Evolutionary conservation across 2,113 vertebrate species (phyloP), one percentile per base, ranked within the genome.

Genomic region (Pao palembangensis): DNA sequence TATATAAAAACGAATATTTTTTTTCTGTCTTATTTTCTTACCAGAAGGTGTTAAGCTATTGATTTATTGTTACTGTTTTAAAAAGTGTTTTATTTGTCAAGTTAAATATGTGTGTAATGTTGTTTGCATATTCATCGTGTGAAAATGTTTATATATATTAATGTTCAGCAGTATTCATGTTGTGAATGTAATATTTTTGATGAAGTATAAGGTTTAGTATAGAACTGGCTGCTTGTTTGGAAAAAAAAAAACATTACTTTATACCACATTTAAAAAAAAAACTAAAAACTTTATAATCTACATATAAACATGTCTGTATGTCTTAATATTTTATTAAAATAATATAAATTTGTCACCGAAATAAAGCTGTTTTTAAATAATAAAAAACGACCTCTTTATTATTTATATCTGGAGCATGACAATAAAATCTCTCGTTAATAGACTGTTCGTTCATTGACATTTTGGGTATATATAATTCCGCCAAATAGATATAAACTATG

Each of bases 171-270:
- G 10, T 15, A 21, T 51, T 42, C 5, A 12, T 55, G 18, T 52
- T 5, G 5, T 4, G 1, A n/a, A 48, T 4, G 15, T 47, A 4
- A 55, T 2, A 28, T 42, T 64, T 64, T 61, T 17, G 8, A 43
- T 17, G 1, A 46, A 4, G 28, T 46, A 55, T 42, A 11, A 8
- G 10, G 5, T 53, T 59, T 48, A 48, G n/a, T n/a, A 48, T 48
- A 11, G 62, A 59, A 58, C 44, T 66, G 5, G 1, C 17, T 21
- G 54, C 64, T 55, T 42, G 18, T 58, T 58, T 2, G 12, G 18
- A 55, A 13, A 10, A 6, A 21, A 41, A 56, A 19, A 18, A 10
- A 48, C 2, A 23, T 23, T 23, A 23, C 14, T 47, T 56, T 28
- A 31, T 17, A n/a, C 8, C 7, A 23, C 21, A 23, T 23, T 23